Evolutionary conservation across 2,113 vertebrate genomes (phyloP), one percentile per base, ranked within the genome.

Genomic region (Ammodytes marinus): DNA sequence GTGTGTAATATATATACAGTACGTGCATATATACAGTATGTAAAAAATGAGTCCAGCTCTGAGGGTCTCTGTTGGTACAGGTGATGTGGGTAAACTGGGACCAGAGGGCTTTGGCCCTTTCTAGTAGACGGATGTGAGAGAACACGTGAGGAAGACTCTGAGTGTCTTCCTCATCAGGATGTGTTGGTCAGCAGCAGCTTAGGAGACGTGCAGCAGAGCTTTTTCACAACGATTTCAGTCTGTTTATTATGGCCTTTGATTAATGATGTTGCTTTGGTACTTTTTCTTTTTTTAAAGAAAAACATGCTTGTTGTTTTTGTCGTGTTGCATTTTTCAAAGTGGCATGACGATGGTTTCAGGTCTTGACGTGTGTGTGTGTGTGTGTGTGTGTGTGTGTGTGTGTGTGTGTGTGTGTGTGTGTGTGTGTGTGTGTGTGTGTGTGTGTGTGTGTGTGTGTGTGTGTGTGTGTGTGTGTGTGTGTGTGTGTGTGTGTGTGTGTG

Each of bases 1-100:
- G 88, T 94, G 91, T 94, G 88, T 95, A 93, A 95, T 95, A 94
- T 95, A 94, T 95, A 95, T 94, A 89, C 89, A 88, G 81, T 91
- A 91, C 85, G 91, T 93, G 84, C 89, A 89, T 93, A 89, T 93
- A 89, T 90, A 84, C 77, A 76, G 84, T 91, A 82, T 84, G 92
- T 91, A 88, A 90, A 27, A 89, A 88, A 72, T 49, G 39, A 83
- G 59, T 68, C 85, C 82, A 76, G 88, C 77, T 85, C 63, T 27
- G 85, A 88, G 85, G 77, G 87, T 84, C 14, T n/a, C 77, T 67
- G 80, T 88, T 83, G 87, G 88, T 89, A 86, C 82, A 84, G 74
- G 82, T 17, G 54, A 68, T 60, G 10, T 45, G 57, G 61, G 82
- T 55, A 50, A 80, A 79, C 70, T 2, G 80, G 86, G 80, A 71